Percentiles rank a stretch among this genome's conserved stretches.
These are phyloP conservation scores for Hydrozoanthus gracilis DNA, from an alignment of 92 coral and sea anemone genomes.

Conservation along the genomic window DNA sequence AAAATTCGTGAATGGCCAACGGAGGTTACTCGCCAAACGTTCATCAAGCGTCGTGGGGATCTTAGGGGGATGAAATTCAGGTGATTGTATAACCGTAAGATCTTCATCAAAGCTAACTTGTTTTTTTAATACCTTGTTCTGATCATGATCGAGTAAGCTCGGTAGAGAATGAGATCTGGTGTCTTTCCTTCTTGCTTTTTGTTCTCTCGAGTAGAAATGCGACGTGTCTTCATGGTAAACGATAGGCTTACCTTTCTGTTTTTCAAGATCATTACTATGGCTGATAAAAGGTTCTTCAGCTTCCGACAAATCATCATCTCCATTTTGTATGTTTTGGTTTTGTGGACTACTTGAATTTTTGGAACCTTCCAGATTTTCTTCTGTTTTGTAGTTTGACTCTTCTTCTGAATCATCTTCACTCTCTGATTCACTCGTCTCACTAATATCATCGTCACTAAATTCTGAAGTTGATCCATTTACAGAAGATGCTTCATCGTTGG, in stretches of 20 bases:
- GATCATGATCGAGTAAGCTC: neutral
- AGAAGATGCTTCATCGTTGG: neutral
- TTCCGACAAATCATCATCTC: neutral
- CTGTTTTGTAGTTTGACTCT: neutral
- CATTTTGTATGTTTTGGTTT: neutral
- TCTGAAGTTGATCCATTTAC: constrained; percentile 6
- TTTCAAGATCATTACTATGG: constrained; percentile 17
- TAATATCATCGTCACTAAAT: neutral
- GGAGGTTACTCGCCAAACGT: constrained; percentile 59
- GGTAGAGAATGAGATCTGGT: constrained; percentile 17
- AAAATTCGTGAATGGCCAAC: constrained; percentile 85
- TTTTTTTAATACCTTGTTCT: neutral
- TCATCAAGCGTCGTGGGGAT: constrained; percentile 46
- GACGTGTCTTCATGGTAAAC: constrained; percentile 4
- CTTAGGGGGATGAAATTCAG: neutral
- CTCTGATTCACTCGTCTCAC: neutral
- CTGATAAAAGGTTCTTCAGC: constrained; percentile 15
- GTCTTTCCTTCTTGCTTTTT: neutral
- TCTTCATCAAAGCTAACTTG: constrained; percentile 33
- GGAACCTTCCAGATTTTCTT: neutral
- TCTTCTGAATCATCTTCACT: neutral
- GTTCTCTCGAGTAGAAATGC: neutral
- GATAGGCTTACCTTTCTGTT: constrained; percentile 10
- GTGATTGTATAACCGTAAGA: neutral
- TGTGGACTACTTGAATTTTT: neutral